phyloP scores from a whole-genome alignment of 2,888 invertebrate species.

The Melanotus villosus region DNA sequence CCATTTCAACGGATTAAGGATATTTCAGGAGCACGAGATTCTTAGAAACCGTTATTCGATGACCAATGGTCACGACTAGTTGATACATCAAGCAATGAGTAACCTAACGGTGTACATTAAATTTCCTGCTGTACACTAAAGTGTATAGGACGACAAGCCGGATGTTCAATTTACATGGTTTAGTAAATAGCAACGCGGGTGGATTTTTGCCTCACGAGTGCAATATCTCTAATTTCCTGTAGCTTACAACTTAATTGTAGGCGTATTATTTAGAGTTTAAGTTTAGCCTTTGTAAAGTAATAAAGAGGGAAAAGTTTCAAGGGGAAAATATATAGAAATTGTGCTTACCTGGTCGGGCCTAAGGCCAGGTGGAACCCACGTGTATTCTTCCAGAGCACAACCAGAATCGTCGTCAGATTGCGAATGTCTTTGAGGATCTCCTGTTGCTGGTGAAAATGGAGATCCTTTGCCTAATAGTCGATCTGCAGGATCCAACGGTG shows the following conservation, averaged over 20 bases:
- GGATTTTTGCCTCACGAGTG: too few relatives aligned
- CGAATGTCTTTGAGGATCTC: constrained; percentile 86
- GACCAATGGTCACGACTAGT: constrained; percentile 37
- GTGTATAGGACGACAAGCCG: not conserved
- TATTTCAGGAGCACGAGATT: constrained; percentile 21
- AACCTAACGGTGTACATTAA: constrained; percentile 9
- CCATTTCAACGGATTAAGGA: not conserved
- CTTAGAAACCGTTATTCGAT: constrained; percentile 39
- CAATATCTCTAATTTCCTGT: too few relatives aligned
- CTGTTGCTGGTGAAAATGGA: constrained; percentile 66
- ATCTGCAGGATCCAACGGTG: constrained; percentile 70
- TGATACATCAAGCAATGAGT: not conserved
- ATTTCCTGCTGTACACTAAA: not conserved
- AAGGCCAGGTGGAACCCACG: constrained; percentile 97
- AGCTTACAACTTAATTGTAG: too few relatives aligned
- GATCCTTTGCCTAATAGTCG: constrained; percentile 75
- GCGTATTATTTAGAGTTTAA: too few relatives aligned
- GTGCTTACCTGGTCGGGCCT: constrained; percentile 93
- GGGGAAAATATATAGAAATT: too few relatives aligned
- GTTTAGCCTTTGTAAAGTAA: too few relatives aligned
- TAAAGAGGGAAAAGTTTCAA: too few relatives aligned
- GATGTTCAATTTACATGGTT: not conserved
- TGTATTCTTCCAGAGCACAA: constrained; percentile 97
- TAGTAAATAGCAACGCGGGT: too few relatives aligned
- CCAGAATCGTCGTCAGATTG: constrained; percentile 98